Evolutionary conservation across 2,113 vertebrate species (phyloP).

Genomic region (Dunckerocampus dactyliophorus): DNA sequence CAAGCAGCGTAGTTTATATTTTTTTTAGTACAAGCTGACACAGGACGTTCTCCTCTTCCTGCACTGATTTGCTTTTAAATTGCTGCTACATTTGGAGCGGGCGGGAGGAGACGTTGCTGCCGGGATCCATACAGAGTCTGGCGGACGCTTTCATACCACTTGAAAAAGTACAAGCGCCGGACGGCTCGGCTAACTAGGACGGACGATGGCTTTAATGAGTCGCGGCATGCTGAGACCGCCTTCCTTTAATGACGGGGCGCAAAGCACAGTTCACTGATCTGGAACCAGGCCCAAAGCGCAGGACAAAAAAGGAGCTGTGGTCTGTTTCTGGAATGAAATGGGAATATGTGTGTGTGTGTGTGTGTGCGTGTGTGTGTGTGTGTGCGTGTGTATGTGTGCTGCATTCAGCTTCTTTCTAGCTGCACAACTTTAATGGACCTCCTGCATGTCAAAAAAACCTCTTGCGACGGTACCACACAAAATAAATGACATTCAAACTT

Average conservation of each 20-base stretch:
- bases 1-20: too few species aligned
- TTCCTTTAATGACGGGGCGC: conserved; percentile 49
- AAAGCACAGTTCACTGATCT: conserved; percentile 37
- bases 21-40: too few species aligned
- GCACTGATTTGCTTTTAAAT: too few species aligned
- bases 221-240: conserved; percentile 12
- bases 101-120: too few species aligned
- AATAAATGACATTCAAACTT: not conserved
- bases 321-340: not conserved
- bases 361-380: not conserved
- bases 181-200: not conserved
- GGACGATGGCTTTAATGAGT: not conserved
- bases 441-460: too few species aligned
- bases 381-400: not conserved
- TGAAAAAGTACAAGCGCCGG: not conserved
- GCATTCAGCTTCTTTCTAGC: not conserved
- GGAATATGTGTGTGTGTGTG: not conserved
- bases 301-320: conserved; percentile 19
- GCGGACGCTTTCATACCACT: not conserved
- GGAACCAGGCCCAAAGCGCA: conserved; percentile 37
- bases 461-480: not conserved
- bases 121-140: too few species aligned
- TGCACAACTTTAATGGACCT: not conserved
- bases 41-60: too few species aligned
- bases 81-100: too few species aligned